These are phyloP conservation scores for Synergus japonicus DNA, from an alignment of 2,888 invertebrate genomes.

Conservation along the genomic window DNA sequence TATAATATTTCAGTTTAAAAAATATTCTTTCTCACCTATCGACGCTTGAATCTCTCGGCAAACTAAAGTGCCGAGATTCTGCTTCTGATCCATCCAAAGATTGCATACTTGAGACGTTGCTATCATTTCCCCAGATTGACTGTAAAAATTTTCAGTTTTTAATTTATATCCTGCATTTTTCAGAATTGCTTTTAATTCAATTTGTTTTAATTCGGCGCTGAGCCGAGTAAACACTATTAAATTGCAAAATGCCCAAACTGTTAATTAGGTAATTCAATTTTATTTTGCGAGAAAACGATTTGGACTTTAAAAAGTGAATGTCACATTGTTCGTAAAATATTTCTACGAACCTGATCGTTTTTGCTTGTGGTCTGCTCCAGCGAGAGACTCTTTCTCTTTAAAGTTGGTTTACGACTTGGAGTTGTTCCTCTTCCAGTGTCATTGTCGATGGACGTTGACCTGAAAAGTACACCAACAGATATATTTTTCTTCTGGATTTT, in stretches of 20 bases:
- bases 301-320: conserved; percentile 3
- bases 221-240: background rate
- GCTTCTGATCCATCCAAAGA: conserved; percentile 82
- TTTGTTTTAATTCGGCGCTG: background rate
- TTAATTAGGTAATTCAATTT: background rate
- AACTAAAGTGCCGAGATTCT: conserved; percentile 81
- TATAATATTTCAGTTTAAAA: background rate
- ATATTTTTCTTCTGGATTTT: background rate
- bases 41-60: conserved; percentile 87
- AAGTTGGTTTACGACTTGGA: conserved; percentile 78
- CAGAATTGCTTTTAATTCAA: background rate
- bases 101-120: conserved; percentile 90
- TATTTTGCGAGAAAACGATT: background rate
- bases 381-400: conserved; percentile 85
- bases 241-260: conserved; percentile 10
- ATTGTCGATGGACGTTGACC: conserved; percentile 84
- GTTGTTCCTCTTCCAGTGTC: conserved; percentile 75
- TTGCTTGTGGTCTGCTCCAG: conserved; percentile 83
- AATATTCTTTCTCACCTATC: conserved; percentile 81
- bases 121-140: conserved; percentile 90
- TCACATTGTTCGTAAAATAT: background rate
- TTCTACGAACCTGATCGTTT: conserved; percentile 63
- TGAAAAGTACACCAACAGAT: conserved; percentile 66
- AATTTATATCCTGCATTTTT: too few relatives aligned
- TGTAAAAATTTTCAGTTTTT: conserved; percentile 67